Evolutionary conservation across 2,797 vertebrate species (phyloP), one percentile per base, ranked within the genome.

Genomic region (Platalea minor): DNA sequence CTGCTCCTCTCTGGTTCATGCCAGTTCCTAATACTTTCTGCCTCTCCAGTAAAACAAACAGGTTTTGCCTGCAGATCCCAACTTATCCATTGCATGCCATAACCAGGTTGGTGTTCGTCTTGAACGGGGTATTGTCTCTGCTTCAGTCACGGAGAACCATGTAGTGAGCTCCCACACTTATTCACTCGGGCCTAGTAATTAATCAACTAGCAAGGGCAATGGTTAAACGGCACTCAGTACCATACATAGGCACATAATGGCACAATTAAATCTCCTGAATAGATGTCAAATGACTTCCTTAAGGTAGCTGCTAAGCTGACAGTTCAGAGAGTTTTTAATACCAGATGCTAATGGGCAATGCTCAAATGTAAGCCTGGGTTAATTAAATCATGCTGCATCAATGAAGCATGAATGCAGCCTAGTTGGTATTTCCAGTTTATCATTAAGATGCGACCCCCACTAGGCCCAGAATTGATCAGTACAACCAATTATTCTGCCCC

Each of bases 211-310:
- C 33, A 59, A 93, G 79, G 89, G 61, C 92, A 93, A 56, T 59
- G 76, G 86, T 80, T 92, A 96, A 95, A 93, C 21, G 81, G 81
- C 57, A 29, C 57, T 81, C 75, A 13, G 78, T 50, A 56, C 91
- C 89, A 23, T 75, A 72, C 68, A 85, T 2, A 57, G 84, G 75
- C 79, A 63, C 64, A 72, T 95, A 94, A 95, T 81, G 88, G 84
- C 75, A 95, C 94, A 89, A 89, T 94, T 95, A 93, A 83, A 67
- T 69, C 85, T 67, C 77, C 82, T 83, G 64, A 85, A 93, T 39
- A 68, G 91, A 85, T 82, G 85, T 81, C 64, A 93, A 91, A 94
- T 74, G 19, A 53, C 70, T 96, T 94, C 68, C 79, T 91, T 89
- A 88, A 95, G 68, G 61, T 92, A 79, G 72, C 81, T 85, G 78